Percentiles rank a stretch among this genome's conserved stretches.
Evolutionary conservation across 2,797 vertebrate genomes (phyloP).

Genomic region (Gambusia yucatana): DNA sequence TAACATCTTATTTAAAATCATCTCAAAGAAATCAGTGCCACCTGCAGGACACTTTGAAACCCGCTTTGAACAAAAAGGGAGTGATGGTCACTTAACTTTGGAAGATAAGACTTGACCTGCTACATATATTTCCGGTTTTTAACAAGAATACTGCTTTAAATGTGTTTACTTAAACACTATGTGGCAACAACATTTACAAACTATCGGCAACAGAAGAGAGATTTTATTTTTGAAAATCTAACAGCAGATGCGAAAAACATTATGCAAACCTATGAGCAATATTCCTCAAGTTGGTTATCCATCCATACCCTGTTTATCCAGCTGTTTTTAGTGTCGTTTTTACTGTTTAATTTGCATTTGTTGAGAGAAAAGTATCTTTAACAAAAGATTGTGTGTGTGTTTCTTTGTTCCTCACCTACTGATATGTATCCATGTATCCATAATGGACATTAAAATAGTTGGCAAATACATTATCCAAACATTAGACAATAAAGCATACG

Average conservation of each 20-base stretch:
- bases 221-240: neutral
- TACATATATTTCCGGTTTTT: neutral
- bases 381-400: neutral
- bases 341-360: neutral
- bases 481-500: no score
- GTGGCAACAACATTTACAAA: neutral
- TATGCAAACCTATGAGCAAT: neutral
- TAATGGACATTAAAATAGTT: neutral
- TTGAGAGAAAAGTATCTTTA: neutral
- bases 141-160: neutral
- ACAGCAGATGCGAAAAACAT: neutral
- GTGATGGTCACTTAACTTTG: no score
- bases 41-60: no score
- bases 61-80: no score
- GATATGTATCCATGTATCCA: neutral
- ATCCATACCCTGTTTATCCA: neutral
- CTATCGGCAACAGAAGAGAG: neutral
- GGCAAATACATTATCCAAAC: neutral
- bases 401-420: neutral
- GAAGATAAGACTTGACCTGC: no score
- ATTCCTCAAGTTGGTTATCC: neutral
- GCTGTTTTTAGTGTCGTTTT: no score
- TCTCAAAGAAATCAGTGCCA: no score
- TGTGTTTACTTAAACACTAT: neutral
- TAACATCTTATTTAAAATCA: no score